Conservation (phyloP, 1,140 invertebrate species). For the Zaprionus camerounensis region DNA sequence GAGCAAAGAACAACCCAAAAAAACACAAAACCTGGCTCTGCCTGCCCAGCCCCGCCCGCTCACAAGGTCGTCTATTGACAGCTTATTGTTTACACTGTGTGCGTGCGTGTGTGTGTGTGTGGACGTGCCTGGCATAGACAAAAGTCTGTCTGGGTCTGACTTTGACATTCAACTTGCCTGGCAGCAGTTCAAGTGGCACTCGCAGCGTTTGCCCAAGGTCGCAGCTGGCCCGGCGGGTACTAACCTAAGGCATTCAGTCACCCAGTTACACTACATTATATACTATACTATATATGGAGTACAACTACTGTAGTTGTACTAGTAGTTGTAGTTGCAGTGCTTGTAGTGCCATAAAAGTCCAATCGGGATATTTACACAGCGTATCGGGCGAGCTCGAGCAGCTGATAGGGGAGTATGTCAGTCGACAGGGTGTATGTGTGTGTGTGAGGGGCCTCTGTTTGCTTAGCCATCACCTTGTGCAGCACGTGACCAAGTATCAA, state of each 20-base stretch:
- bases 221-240: slow-evolving; percentile 22
- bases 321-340: neutral
- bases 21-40: slow-evolving; percentile 11
- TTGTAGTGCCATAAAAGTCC: slow-evolving; percentile 13
- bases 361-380: slow-evolving; percentile 46
- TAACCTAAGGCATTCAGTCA: slow-evolving; percentile 52
- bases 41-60: neutral
- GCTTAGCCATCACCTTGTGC: slow-evolving; percentile 44
- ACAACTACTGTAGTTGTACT: neutral
- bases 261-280: slow-evolving; percentile 35
- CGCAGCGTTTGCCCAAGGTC: slow-evolving; percentile 34
- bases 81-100: slow-evolving; percentile 13
- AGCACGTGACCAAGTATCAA: slow-evolving; percentile 47
- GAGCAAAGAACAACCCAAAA: slow-evolving; percentile 18
- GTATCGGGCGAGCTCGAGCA: slow-evolving; percentile 30
- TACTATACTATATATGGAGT: neutral
- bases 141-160: slow-evolving; percentile 28
- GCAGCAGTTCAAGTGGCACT: slow-evolving; percentile 51
- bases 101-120: neutral
- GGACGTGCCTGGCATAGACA: slow-evolving; percentile 52
- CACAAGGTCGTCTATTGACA: slow-evolving; percentile 39
- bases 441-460: slow-evolving; percentile 11
- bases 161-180: slow-evolving; percentile 54
- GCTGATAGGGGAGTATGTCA: slow-evolving; percentile 13
- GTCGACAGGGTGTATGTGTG: neutral